A percentile compares a stretch with the other conserved stretches of the same genome.
These are phyloP conservation scores for Chaetodon trifasciatus DNA, from an alignment of 2,797 vertebrate species.

Conservation along the genomic window DNA sequence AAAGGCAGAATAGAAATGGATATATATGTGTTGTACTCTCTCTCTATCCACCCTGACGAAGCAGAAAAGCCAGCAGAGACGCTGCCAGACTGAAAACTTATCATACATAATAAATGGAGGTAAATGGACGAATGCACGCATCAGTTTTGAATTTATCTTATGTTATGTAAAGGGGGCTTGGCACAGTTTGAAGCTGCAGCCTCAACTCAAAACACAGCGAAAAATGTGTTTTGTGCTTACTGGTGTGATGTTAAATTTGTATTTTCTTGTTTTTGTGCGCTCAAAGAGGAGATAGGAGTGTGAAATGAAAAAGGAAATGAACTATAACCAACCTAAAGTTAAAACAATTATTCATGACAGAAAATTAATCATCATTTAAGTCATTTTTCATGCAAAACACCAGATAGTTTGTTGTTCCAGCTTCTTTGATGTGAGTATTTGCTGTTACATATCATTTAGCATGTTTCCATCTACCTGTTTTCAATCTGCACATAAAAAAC, in stretches of 20 bases:
- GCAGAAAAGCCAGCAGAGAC: constrained; percentile 36
- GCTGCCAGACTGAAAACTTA: constrained; percentile 47
- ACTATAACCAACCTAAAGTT: neutral
- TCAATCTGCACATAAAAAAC: neutral
- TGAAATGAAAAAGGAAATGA: too few species aligned
- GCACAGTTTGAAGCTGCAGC: neutral
- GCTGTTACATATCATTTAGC: neutral
- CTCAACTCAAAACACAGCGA: neutral
- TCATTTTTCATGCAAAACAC: neutral
- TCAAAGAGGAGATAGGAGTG: neutral
- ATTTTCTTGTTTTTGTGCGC: neutral
- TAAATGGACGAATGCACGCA: constrained; percentile 29
- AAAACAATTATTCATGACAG: neutral
- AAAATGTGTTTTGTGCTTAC: too few species aligned
- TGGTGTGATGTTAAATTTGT: neutral
- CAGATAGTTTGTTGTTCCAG: neutral
- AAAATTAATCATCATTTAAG: neutral
- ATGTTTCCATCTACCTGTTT: too few species aligned
- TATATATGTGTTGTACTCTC: constrained; percentile 2
- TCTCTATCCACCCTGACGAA: constrained; percentile 38
- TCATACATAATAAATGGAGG: constrained; percentile 65
- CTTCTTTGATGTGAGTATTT: neutral
- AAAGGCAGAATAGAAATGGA: constrained; percentile 10
- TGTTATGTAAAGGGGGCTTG: constrained; percentile 6
- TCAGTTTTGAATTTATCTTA: neutral